A percentile compares a stretch with the other conserved stretches of the same genome.
phyloP scores from a whole-genome alignment of 2,113 vertebrate species.

The Willisornis vidua region DNA sequence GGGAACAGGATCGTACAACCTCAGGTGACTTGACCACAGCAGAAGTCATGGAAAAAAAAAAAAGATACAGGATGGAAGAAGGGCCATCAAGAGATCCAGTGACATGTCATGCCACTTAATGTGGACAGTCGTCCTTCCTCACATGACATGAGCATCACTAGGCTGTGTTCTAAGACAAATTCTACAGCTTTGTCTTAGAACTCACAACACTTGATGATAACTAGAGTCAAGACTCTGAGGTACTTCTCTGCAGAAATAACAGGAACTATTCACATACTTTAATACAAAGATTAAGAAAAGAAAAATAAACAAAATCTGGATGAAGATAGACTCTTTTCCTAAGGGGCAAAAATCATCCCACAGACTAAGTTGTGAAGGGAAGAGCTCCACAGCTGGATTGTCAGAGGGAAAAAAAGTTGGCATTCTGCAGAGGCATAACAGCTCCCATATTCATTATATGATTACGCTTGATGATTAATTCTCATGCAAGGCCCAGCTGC shows the following conservation, averaged over 20 bases:
- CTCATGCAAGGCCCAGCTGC: neutral
- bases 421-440: neutral
- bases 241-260: neutral
- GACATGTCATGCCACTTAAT: neutral
- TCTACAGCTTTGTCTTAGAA: neutral
- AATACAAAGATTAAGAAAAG: neutral
- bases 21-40: neutral
- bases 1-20: neutral
- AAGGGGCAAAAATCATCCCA: neutral
- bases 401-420: neutral
- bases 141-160: neutral
- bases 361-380: neutral
- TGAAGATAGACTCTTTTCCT: neutral
- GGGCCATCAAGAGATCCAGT: neutral
- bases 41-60: neutral
- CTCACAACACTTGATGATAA: neutral
- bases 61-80: neutral
- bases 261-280: neutral
- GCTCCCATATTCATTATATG: neutral
- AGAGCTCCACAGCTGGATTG: neutral
- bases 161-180: neutral
- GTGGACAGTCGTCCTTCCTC: neutral
- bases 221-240: neutral
- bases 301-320: neutral
- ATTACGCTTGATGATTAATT: constrained; percentile 2